Evolutionary conservation across 1,140 invertebrate genomes (phyloP).

Genomic region (Heliconius eleuchia): DNA sequence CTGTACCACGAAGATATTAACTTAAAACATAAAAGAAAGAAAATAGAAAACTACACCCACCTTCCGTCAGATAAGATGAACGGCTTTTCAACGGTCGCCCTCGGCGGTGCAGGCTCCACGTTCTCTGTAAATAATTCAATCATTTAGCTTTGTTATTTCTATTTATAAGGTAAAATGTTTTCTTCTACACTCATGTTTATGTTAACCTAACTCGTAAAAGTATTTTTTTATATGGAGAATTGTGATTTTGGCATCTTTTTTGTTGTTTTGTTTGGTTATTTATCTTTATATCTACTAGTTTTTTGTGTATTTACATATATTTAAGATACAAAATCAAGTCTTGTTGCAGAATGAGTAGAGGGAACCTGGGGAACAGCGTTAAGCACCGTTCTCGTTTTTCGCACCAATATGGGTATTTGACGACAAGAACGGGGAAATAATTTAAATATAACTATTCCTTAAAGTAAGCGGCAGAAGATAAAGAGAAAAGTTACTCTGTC

Average conservation of each 20-base stretch:
- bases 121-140: constrained; percentile 48
- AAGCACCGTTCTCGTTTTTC: no score
- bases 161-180: background rate
- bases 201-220: background rate
- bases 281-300: background rate
- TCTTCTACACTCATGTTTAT: constrained; percentile 3
- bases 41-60: constrained; percentile 44
- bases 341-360: no score
- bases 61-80: constrained; percentile 86
- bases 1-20: background rate
- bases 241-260: background rate
- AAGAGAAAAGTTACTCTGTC: no score
- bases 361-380: no score
- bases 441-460: no score
- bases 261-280: background rate
- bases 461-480: no score
- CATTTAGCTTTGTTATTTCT: background rate
- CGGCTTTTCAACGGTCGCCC: constrained; percentile 82
- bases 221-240: background rate
- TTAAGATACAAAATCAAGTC: no score
- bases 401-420: no score
- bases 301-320: background rate
- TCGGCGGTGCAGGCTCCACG: constrained; percentile 62
- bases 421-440: no score
- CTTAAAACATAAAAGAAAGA: background rate